These are phyloP conservation scores for Crotalus viridis DNA, from an alignment of 2,113 vertebrate species.

Conservation along the genomic window DNA sequence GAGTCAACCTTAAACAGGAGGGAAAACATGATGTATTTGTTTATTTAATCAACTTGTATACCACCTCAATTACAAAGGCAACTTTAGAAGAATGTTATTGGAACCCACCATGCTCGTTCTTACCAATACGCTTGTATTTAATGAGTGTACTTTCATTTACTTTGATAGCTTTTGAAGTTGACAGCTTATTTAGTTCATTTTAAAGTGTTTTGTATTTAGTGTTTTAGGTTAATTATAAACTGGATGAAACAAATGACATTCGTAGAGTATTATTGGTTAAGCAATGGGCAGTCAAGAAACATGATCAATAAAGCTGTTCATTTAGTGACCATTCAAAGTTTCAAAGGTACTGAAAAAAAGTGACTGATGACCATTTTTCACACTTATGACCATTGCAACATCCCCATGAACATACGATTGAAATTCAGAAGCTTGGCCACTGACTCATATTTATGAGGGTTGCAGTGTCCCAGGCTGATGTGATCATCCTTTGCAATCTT, in stretches of 20 bases:
- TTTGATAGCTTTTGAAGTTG: slow-evolving; percentile 30
- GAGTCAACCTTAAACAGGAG: not conserved
- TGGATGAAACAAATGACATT: not conserved
- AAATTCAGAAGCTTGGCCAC: not conserved
- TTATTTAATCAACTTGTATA: not conserved
- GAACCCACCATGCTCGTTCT: slow-evolving; percentile 34
- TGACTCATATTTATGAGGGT: not conserved
- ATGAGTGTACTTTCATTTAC: slow-evolving; percentile 16
- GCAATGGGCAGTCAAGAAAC: not conserved
- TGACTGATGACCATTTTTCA: not conserved
- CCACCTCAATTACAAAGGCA: not conserved
- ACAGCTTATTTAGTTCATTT: not conserved
- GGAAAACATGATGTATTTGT: slow-evolving; percentile 3
- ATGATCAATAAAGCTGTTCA: not conserved
- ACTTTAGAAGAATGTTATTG: not conserved
- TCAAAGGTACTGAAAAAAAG: not conserved
- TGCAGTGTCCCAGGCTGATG: not conserved
- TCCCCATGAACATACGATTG: not conserved
- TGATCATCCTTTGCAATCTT: not conserved
- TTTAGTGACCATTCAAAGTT: too few species aligned
- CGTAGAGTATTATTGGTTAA: not conserved
- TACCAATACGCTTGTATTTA: slow-evolving; percentile 24
- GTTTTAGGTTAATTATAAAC: slow-evolving; percentile 5
- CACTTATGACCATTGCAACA: not conserved
- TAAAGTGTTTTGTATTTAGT: not conserved